Conservation (phyloP, 2,113 vertebrate genomes). For the Cinclus cinclus region DNA sequence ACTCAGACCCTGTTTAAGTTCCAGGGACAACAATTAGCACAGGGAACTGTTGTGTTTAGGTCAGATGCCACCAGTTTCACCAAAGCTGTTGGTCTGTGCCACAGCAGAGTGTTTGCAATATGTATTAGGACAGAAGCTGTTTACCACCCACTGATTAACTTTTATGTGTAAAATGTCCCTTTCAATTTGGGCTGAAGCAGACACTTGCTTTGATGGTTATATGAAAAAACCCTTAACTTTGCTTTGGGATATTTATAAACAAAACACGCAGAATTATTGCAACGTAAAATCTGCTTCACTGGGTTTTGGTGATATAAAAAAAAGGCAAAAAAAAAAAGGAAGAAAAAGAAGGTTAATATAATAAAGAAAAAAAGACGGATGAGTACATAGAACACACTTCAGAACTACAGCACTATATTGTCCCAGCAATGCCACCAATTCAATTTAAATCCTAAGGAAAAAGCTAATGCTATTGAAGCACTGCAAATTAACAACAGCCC, state of each 20-base stretch:
- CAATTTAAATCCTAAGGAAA: conserved; percentile 19
- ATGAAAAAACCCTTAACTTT: conserved; percentile 66
- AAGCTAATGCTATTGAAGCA: not conserved
- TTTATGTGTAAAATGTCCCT: conserved; percentile 12
- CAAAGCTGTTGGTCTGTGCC: not conserved
- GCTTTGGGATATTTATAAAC: conserved; percentile 68
- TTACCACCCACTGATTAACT: conserved; percentile 35
- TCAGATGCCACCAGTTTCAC: not conserved
- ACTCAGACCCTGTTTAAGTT: not conserved
- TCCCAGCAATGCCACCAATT: not conserved
- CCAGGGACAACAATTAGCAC: not conserved
- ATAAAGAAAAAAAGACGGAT: conserved; percentile 2
- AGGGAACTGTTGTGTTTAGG: not conserved
- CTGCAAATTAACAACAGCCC: not conserved
- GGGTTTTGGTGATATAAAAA: conserved; percentile 53
- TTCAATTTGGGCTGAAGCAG: conserved; percentile 33
- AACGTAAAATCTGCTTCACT: conserved; percentile 60
- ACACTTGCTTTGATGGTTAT: conserved; percentile 69
- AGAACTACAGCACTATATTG: not conserved
- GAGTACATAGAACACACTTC: not conserved
- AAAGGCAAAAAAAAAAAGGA: not conserved
- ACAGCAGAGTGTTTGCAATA: not conserved
- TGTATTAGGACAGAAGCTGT: not conserved
- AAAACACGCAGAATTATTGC: conserved; percentile 65
- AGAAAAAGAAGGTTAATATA: not conserved